Percentiles rank a stretch among this genome's conserved stretches.
Evolutionary conservation across 2,888 invertebrate species (phyloP).

Genomic region (Drosophila pegasa): DNA sequence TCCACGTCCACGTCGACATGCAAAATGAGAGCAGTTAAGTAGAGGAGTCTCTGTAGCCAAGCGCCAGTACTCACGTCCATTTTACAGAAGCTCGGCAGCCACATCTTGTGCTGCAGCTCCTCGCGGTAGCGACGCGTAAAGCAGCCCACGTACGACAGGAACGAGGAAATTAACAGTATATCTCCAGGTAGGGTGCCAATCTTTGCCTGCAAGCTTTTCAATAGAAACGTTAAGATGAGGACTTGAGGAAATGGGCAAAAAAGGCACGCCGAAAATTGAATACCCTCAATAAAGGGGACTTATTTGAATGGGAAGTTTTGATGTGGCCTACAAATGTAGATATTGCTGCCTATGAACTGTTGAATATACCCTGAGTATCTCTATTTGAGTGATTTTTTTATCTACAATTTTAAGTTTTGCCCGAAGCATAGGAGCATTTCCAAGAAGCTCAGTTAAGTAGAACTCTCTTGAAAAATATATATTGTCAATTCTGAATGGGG

Average conservation of each 20-base stretch:
- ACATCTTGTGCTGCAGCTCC: slow-evolving; percentile 91
- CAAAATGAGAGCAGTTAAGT: slow-evolving; percentile 3
- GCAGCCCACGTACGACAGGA: slow-evolving; percentile 97
- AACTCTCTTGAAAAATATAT: no score
- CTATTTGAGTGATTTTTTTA: no score
- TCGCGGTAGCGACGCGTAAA: slow-evolving; percentile 94
- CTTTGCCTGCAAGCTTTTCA: slow-evolving; percentile 88
- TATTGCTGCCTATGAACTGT: no score
- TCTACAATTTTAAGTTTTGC: no score
- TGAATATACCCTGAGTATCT: no score
- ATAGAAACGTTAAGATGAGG: not conserved
- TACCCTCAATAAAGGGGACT: not conserved
- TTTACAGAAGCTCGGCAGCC: slow-evolving; percentile 92
- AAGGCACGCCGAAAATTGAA: not conserved
- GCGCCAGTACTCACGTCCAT: slow-evolving; percentile 86
- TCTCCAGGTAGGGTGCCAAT: slow-evolving; percentile 96
- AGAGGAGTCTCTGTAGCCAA: slow-evolving; percentile 2
- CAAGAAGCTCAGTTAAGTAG: no score
- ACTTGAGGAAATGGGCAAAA: not conserved
- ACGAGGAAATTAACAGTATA: slow-evolving; percentile 94
- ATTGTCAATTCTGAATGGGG: not conserved
- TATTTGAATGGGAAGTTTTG: no score
- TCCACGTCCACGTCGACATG: not conserved
- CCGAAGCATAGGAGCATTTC: no score
- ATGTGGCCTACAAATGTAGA: no score